These are phyloP conservation scores for Gnathonemus longibarbis DNA, from an alignment of 2,113 vertebrate genomes.

Conservation along the genomic window DNA sequence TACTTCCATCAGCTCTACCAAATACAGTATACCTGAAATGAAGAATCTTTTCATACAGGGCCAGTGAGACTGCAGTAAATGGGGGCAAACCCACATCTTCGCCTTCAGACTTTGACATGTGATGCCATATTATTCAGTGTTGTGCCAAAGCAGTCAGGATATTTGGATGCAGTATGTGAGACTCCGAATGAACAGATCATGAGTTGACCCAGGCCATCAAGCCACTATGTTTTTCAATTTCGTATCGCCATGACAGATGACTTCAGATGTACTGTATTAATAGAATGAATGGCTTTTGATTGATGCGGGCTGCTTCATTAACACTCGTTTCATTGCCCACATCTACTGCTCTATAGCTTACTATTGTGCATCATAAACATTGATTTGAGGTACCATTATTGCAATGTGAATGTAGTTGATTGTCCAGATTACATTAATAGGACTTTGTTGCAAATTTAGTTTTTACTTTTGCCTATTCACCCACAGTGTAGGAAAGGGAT, in stretches of 20 bases:
- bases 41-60: not conserved
- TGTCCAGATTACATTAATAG: not conserved
- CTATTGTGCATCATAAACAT: not conserved
- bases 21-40: not conserved
- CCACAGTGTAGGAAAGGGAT: not conserved
- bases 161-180: not conserved
- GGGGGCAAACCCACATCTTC: not conserved
- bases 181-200: not conserved
- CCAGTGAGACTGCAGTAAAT: not conserved
- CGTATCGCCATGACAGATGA: not conserved
- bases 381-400: not conserved
- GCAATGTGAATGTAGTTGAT: not conserved
- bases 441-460: not conserved
- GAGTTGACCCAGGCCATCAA: not conserved
- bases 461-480: not conserved
- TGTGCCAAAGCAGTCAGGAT: not conserved
- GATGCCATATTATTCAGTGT: not conserved
- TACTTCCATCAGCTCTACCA: not conserved
- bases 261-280: not conserved
- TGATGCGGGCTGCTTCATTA: not conserved
- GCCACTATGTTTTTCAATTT: not conserved
- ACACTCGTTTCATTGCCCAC: not conserved
- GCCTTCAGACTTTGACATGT: not conserved
- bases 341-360: not conserved
- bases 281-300: not conserved